Conservation (phyloP, 2,797 vertebrate genomes). For the Microhierax caerulescens region DNA sequence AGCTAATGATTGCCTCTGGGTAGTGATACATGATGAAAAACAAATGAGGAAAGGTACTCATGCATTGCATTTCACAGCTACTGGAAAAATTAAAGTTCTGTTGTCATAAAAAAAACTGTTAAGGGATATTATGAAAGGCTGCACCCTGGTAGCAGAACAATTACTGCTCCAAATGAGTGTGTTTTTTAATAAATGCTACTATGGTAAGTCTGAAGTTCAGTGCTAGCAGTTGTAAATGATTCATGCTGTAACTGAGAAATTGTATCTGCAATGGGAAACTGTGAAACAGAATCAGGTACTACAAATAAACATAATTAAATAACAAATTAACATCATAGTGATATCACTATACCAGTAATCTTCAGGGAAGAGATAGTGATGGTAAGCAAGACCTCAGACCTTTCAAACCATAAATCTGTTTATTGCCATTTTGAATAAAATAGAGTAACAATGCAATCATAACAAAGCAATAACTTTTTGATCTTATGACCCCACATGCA, state of each 20-base stretch:
- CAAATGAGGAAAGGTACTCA: constrained; percentile 68
- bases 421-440: neutral
- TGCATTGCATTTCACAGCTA: constrained; percentile 56
- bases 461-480: neutral
- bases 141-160: constrained; percentile 57
- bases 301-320: neutral
- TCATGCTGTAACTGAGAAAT: constrained; percentile 1
- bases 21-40: constrained; percentile 68
- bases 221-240: constrained; percentile 16
- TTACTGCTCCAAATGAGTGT: constrained; percentile 48
- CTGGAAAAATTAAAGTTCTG: constrained; percentile 66
- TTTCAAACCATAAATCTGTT: neutral
- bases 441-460: neutral
- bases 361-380: neutral
- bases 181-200: constrained; percentile 60
- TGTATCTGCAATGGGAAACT: neutral
- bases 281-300: neutral
- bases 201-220: neutral
- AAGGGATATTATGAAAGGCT: constrained; percentile 40
- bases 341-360: neutral
- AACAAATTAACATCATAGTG: neutral
- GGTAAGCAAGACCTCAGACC: neutral
- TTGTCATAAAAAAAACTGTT: constrained; percentile 63
- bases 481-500: neutral
- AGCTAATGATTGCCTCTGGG: constrained; percentile 71